phyloP scores from a whole-genome alignment of 2,113 vertebrate species.

The Aleadryas rufinucha region DNA sequence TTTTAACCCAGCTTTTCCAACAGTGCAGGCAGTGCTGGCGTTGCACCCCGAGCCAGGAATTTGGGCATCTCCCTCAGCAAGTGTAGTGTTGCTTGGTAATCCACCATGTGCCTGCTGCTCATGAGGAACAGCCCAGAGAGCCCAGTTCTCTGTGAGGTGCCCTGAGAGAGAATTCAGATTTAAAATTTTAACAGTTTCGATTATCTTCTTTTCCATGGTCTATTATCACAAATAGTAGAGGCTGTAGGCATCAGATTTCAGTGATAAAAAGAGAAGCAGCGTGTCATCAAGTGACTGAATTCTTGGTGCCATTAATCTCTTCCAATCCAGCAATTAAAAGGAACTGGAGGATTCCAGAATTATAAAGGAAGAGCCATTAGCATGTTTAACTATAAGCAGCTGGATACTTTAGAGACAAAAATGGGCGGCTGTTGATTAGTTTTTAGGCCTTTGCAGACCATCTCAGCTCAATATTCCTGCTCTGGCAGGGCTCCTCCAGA shows the following conservation, averaged over 20 bases:
- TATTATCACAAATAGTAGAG: neutral
- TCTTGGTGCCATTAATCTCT: neutral
- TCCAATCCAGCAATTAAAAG: constrained; percentile 13
- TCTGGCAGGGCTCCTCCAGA: neutral
- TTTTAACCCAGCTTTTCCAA: neutral
- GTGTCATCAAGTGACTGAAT: neutral
- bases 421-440: neutral
- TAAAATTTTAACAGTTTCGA: neutral
- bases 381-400: neutral
- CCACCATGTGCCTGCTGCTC: neutral
- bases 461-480: neutral
- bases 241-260: neutral
- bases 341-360: neutral
- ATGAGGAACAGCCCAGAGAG: neutral
- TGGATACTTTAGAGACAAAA: neutral
- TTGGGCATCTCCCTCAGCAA: neutral
- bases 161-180: neutral
- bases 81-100: neutral
- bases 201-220: neutral
- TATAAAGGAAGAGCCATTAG: neutral
- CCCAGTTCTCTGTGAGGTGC: neutral
- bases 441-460: neutral
- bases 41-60: neutral
- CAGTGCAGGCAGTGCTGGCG: neutral
- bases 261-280: constrained; percentile 9